Evolutionary conservation across 2,113 vertebrate genomes (phyloP), one percentile per base, ranked within the genome.

Genomic region (Calypte anna): DNA sequence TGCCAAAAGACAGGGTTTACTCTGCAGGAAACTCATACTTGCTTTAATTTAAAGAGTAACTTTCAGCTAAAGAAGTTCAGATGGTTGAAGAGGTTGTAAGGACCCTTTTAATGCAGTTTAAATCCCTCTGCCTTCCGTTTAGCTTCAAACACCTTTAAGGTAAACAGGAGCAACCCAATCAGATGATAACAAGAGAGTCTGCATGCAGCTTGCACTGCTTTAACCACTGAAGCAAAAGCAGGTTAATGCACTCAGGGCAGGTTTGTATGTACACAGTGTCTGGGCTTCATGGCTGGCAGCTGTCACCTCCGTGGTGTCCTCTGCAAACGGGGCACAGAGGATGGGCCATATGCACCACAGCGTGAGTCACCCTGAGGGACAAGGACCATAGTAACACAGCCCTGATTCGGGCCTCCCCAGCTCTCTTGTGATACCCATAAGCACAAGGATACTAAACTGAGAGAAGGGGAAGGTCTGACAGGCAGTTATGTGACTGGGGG

Each of bases 381-480:
- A 24, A 36, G 86, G 59, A 61, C 86, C 75, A 9, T 53, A 5
- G 3, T 90, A 86, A 82, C 76, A 72, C 78, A 66, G 86, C 74
- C 72, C 61, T 44, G 44, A 81, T 23, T 40, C 0, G 9, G 86
- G 82, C 90, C 81, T 54, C 64, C 62, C 31, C 16, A 40, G 72
- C 67, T 73, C 75, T 67, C 48, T 18, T 44, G 23, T 12, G 75
- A 95, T 57, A 79, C 84, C 76, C 77, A 24, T 46, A 67, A 54
- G 73, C 70, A 64, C 76, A 31, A 11, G 79, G 93, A 90, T 88
- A 93, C 93, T 94, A 94, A 95, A 94, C 94, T 12, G 61, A 96
- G 91, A 86, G 90, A 40, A 93, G 91, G 73, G n/a, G 88, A 88
- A 90, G 85, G 85, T 79, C 90, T 95, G 91, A 72, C 91, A 73